These are phyloP conservation scores for Idaea straminata DNA, from an alignment of 2,888 invertebrate genomes.

Conservation along the genomic window DNA sequence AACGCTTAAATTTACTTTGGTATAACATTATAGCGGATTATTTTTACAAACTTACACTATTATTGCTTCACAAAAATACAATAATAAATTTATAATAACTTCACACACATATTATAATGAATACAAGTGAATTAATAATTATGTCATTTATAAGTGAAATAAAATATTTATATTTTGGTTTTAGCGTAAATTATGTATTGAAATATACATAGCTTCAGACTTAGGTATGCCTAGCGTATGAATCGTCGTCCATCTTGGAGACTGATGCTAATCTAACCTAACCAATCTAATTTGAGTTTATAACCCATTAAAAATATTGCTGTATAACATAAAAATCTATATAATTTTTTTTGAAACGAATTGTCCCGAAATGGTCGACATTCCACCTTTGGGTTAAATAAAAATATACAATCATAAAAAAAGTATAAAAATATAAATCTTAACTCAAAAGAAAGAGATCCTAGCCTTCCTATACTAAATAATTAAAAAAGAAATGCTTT, in stretches of 20 bases:
- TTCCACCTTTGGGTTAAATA: constrained; percentile 53
- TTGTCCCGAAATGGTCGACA: constrained; percentile 45
- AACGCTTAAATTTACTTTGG: constrained; percentile 51
- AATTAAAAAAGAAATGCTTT: constrained; percentile 73
- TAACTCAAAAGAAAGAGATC: constrained; percentile 63
- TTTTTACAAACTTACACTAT: constrained; percentile 18
- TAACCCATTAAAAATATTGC: constrained; percentile 62
- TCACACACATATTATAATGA: constrained; percentile 15
- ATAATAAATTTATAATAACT: not conserved
- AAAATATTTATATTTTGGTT: constrained; percentile 31
- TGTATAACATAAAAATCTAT: constrained; percentile 44
- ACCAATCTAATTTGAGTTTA: constrained; percentile 51
- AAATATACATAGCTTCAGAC: constrained; percentile 73
- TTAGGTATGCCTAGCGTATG: constrained; percentile 81
- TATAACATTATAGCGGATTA: constrained; percentile 33
- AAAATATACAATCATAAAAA: constrained; percentile 31
- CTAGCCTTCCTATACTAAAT: constrained; percentile 47
- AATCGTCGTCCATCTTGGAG: constrained; percentile 63
- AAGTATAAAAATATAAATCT: constrained; percentile 32
- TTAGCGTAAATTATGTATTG: constrained; percentile 52
- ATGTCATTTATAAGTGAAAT: constrained; percentile 17
- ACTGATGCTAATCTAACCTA: constrained; percentile 44
- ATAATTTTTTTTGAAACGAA: constrained; percentile 32
- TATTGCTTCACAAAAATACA: constrained; percentile 19
- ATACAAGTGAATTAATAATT: constrained; percentile 14